Conservation (phyloP, 2,888 invertebrate species). For the Drosophila histrio region DNA sequence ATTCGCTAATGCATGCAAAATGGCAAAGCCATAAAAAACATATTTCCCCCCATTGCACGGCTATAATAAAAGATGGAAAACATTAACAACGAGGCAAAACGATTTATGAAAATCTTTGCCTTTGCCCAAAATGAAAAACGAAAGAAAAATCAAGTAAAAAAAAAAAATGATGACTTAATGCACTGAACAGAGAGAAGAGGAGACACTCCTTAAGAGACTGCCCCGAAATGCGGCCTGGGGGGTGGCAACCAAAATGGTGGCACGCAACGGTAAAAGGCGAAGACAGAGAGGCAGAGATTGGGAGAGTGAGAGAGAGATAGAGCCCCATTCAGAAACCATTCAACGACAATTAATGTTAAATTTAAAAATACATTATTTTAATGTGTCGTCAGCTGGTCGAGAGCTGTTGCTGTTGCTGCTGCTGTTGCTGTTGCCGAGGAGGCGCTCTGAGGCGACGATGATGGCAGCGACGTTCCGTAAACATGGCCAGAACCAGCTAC, state of each 20-base stretch:
- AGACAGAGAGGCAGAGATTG: not conserved
- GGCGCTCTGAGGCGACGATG: constrained; percentile 50
- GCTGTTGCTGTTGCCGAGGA: not conserved
- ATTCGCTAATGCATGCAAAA: constrained; percentile 76
- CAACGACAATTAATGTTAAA: constrained; percentile 78
- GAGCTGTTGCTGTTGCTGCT: constrained; percentile 29
- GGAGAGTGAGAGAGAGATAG: not conserved
- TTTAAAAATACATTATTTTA: constrained; percentile 80
- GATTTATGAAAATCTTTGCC: constrained; percentile 71
- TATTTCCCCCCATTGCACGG: constrained; percentile 52
- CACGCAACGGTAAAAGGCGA: constrained; percentile 1
- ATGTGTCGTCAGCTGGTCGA: constrained; percentile 73
- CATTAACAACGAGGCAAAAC: constrained; percentile 63
- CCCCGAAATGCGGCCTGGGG: not conserved
- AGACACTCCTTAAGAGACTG: constrained; percentile 27
- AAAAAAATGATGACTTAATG: constrained; percentile 74
- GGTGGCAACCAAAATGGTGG: not conserved
- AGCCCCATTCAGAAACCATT: constrained; percentile 68
- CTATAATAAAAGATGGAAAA: constrained; percentile 69
- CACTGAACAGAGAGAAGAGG: constrained; percentile 42
- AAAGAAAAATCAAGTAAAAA: constrained; percentile 50
- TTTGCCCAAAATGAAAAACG: constrained; percentile 12
- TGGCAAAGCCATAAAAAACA: constrained; percentile 77
- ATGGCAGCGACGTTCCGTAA: constrained; percentile 58
- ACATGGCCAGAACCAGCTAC: constrained; percentile 39